These are phyloP conservation scores for Drosophila rellima DNA, from an alignment of 2,888 invertebrate genomes.

Conservation along the genomic window DNA sequence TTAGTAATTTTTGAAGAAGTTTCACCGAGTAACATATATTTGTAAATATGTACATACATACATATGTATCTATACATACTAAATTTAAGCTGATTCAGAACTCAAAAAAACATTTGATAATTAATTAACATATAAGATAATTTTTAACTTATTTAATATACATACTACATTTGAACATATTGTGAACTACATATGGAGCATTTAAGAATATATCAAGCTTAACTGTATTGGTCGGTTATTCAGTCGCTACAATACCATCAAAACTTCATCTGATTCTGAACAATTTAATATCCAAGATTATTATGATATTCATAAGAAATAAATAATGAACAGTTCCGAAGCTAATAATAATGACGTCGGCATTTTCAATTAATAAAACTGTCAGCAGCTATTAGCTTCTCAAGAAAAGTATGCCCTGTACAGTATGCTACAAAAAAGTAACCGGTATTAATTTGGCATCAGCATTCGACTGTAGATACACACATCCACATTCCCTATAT, in stretches of 20 bases:
- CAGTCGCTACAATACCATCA: no score
- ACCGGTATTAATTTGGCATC: constrained; percentile 13
- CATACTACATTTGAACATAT: no score
- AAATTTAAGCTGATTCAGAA: neutral
- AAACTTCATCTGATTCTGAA: no score
- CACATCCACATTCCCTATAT: constrained; percentile 6
- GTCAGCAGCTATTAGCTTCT: no score
- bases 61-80: neutral
- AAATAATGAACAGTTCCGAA: neutral
- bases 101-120: neutral
- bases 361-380: neutral
- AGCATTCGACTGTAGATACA: constrained; percentile 15
- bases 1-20: no score
- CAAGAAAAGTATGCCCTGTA: constrained; percentile 11
- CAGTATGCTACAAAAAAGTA: constrained; percentile 52
- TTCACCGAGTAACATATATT: no score
- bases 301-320: neutral
- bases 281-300: neutral
- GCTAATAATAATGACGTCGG: neutral
- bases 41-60: no score
- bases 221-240: no score
- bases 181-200: no score
- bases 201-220: no score
- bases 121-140: neutral
- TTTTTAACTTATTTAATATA: no score